Evolutionary conservation across 2,797 vertebrate species (phyloP), one percentile per base, ranked within the genome.

Genomic region (Zenarchopterus dispar): DNA sequence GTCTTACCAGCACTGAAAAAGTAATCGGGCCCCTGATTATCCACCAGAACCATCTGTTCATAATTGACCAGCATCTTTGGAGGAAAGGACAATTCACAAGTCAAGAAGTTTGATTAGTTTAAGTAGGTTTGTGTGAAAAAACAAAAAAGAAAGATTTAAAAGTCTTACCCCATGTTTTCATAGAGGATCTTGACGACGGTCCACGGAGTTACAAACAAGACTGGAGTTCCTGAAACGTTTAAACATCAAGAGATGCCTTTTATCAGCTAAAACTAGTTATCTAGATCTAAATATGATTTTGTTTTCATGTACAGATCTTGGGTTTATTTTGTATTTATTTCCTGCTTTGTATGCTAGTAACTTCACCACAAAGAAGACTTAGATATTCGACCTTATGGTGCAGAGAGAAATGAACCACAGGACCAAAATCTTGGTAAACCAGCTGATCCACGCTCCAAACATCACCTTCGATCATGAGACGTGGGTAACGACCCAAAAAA

Each of bases 21-120:
- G 95, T 75, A 48, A 97, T 93, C 0, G 97, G 97, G 54, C 95
- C 96, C 77, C 92, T 88, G 61, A 98, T 97, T 72, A 99, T 98
- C 96, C 97, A 99, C 96, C 96, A 98, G 85, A 96, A 95, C 80
- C 88, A 89, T 80, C 82, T 92, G 75, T 94, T 96, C 6, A 73
- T 68, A 45, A 95, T 95, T 10, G 64, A 84, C 97, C 97, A 99
- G 88, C 97, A 99, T 64, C 97, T 99, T 70, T 31, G 72, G 78
- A 79, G 78, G 1, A 10, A 52, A 17, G 59, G 0, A 45, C 1
- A n/a, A 0, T 41, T 47, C 2, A 44, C 42, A 11, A 58, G 56
- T 75, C 16, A 57, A n/a, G 5, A 3, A 18, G 5, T 22, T 1
- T 1, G n/a, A 21, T 26, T 1, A 24, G 33, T 58, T 8, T 21